A percentile compares a stretch with the other conserved stretches of the same genome.
phyloP scores from a whole-genome alignment of 2,113 vertebrate species.

The Calidris pugnax region DNA sequence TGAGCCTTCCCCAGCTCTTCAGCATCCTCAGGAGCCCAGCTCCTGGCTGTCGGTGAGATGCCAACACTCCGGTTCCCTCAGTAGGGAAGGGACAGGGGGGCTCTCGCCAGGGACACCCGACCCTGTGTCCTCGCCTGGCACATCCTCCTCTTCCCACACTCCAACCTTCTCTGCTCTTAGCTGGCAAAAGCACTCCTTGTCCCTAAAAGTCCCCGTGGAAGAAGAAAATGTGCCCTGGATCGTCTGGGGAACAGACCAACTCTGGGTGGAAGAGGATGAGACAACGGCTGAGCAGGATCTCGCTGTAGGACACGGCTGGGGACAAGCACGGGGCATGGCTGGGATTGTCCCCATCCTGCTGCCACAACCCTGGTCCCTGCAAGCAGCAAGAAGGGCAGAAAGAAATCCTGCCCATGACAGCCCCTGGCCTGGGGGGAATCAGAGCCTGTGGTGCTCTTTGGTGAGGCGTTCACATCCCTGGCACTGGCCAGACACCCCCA shows the following conservation, averaged over 20 bases:
- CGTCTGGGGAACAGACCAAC: background rate
- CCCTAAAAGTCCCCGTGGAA: background rate
- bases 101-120: background rate
- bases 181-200: background rate
- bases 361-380: accelerated
- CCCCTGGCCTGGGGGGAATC: accelerated
- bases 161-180: background rate
- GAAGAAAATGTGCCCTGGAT: background rate
- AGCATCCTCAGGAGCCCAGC: background rate
- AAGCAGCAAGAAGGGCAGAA: background rate
- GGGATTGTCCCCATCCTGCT: accelerated
- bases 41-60: background rate
- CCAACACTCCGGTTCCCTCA: accelerated
- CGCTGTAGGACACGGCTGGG: accelerated
- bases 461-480: background rate
- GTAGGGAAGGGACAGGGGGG: background rate
- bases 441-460: accelerated
- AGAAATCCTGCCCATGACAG: background rate
- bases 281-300: background rate
- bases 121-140: background rate
- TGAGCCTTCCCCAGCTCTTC: background rate
- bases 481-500: background rate
- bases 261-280: background rate
- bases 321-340: background rate
- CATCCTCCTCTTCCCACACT: background rate